Base-by-base conservation (phyloP, 2,888 invertebrate species). In the Ligdia adustata region DNA sequence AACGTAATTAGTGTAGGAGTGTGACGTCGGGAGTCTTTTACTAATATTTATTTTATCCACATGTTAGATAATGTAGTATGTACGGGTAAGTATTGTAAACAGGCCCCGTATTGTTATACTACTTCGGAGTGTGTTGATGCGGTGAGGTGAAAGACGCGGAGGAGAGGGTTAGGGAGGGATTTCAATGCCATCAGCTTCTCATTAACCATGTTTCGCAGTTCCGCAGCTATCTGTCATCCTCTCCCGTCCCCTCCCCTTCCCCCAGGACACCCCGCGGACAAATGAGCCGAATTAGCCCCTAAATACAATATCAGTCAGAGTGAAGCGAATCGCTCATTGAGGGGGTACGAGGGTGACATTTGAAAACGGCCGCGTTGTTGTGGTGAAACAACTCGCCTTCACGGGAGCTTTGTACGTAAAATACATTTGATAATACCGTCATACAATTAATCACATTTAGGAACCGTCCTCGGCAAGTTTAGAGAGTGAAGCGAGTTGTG, bases 281-380 rank as follows among this genome's bases (percentile, higher is more conserved):
- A 61, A 66, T 56, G 60, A 48, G 50, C 28, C 28, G 39, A 61
- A 62, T 61, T 61, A 58, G 47, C 49, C 16, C 20, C 35, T 26
- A 28, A 40, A 33, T n/a, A 45, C 44, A 40, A 40, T 37, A 37
- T 32, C 44, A 9, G 31, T 26, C 11, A 22, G 22, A 4, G 18
- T 40, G 29, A 32, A 32, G 43, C 28, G 9, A 35, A 22, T 24
- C 14, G 16, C 14, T 16, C 33, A 14, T 22, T 16, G 22, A n/a
- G 20, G 9, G 32, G 14, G 27, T 16, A n/a, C 18, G 12, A 22
- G 1, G 24, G 6, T 46, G 32, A 40, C 29, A 26, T 33, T 31
- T 37, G 27, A 15, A 35, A 37, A 3, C 37, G 26, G 16, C 24
- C 15, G 5, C 24, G 20, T 28, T 22, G 24, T 13, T 26, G 31